These are phyloP conservation scores for Drosophila mayaguana DNA, from an alignment of 2,888 invertebrate species.

Conservation along the genomic window DNA sequence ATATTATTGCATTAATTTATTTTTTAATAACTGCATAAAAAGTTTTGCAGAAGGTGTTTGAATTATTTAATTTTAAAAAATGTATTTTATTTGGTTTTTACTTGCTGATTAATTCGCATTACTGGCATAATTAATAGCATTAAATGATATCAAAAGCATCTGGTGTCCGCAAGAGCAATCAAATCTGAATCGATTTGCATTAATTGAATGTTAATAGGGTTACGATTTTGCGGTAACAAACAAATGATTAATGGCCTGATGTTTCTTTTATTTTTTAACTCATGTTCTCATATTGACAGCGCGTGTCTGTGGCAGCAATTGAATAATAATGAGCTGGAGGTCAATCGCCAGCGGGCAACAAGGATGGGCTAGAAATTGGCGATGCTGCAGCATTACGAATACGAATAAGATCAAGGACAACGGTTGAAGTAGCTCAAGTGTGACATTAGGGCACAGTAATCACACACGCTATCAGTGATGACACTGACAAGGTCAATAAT, in stretches of 20 bases:
- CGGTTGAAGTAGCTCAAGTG: slow-evolving; percentile 8
- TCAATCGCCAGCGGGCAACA: background rate
- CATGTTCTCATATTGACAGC: background rate
- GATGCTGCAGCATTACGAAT: slow-evolving; percentile 9
- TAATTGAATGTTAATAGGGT: slow-evolving; percentile 77
- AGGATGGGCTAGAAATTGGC: background rate
- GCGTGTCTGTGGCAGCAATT: slow-evolving; percentile 23
- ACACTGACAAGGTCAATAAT: slow-evolving; percentile 32
- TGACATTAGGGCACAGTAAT: slow-evolving; percentile 27
- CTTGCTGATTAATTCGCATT: slow-evolving; percentile 9
- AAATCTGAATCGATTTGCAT: slow-evolving; percentile 50
- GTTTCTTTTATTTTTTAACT: background rate
- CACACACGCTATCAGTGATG: slow-evolving; percentile 39
- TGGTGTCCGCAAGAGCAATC: slow-evolving; percentile 36
- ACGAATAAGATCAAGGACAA: slow-evolving; percentile 50
- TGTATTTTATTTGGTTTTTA: background rate
- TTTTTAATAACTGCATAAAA: slow-evolving; percentile 1
- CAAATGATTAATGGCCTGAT: slow-evolving; percentile 69
- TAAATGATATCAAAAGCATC: slow-evolving; percentile 40
- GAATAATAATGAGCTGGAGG: slow-evolving; percentile 41
- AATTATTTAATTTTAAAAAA: background rate
- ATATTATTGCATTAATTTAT: background rate
- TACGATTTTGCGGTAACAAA: slow-evolving; percentile 64
- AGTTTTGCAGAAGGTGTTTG: background rate
- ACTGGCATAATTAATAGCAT: slow-evolving; percentile 42